Percentiles rank a stretch among this genome's conserved stretches.
Conservation (phyloP, 2,888 invertebrate genomes). For the Gari tellinella region DNA sequence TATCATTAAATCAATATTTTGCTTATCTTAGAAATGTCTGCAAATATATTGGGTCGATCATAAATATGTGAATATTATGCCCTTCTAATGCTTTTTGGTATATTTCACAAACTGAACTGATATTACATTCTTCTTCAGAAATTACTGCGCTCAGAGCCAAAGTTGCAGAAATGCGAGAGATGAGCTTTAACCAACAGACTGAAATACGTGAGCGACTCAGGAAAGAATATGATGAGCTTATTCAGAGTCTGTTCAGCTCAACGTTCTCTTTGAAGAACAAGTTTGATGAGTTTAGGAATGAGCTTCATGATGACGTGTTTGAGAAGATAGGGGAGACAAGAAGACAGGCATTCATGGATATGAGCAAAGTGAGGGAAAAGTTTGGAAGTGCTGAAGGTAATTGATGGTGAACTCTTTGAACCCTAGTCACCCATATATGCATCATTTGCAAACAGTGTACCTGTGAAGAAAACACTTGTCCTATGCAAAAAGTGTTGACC, state of each 20-base stretch:
- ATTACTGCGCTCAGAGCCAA: constrained; percentile 83
- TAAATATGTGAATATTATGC: too few relatives aligned
- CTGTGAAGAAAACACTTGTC: too few relatives aligned
- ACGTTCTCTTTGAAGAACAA: constrained; percentile 80
- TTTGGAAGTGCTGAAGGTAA: constrained; percentile 69
- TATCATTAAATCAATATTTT: too few relatives aligned
- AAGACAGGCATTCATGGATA: constrained; percentile 74
- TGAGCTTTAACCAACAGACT: constrained; percentile 75
- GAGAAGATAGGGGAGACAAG: constrained; percentile 78
- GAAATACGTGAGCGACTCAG: constrained; percentile 80
- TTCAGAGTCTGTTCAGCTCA: constrained; percentile 80
- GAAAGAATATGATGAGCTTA: constrained; percentile 82
- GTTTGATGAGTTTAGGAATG: constrained; percentile 82
- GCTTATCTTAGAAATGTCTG: too few relatives aligned
- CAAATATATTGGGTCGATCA: too few relatives aligned
- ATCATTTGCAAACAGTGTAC: too few relatives aligned
- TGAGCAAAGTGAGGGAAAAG: constrained; percentile 76
- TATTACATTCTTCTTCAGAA: constrained; percentile 67
- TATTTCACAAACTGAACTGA: not conserved
- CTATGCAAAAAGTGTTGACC: too few relatives aligned
- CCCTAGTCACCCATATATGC: too few relatives aligned
- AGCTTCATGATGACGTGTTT: constrained; percentile 73
- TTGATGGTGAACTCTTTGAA: not conserved
- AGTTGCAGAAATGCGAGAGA: constrained; percentile 80
- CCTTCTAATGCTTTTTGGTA: not conserved